These are phyloP conservation scores for Lepas anatifera DNA, from an alignment of 2,888 invertebrate species.

Conservation along the genomic window DNA sequence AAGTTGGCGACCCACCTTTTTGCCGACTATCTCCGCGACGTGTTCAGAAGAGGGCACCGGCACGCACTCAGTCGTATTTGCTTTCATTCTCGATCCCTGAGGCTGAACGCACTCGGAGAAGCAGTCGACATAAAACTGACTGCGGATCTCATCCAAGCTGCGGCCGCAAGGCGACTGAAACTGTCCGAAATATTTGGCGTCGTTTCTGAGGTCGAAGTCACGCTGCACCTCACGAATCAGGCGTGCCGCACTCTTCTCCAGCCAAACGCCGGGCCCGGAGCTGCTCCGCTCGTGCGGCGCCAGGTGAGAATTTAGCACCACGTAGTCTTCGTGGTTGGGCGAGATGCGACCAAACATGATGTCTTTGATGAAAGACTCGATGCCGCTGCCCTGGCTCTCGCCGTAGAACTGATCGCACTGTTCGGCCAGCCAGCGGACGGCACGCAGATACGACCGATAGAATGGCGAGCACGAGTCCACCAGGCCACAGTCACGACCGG, in stretches of 20 bases:
- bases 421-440: neutral
- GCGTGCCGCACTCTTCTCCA: neutral
- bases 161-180: neutral
- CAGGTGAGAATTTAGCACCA: neutral
- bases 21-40: conserved; percentile 98
- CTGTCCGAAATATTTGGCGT: neutral
- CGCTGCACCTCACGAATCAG: neutral
- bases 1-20: conserved; percentile 98
- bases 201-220: neutral
- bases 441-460: conserved; percentile 1
- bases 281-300: neutral
- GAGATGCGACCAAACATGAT: neutral
- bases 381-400: neutral
- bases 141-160: neutral
- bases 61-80: conserved; percentile 97
- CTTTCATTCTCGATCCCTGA: neutral
- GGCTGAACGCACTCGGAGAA: neutral
- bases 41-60: conserved; percentile 99
- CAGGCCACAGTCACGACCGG: neutral
- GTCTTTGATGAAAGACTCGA: neutral
- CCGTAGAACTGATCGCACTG: conserved; percentile 2
- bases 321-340: neutral
- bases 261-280: neutral
- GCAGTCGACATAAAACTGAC: conserved; percentile 7
- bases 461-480: neutral